Evolutionary conservation across 2,888 invertebrate species (phyloP), one percentile per base, ranked within the genome.

Genomic region (Apomyelois bistriatella): DNA sequence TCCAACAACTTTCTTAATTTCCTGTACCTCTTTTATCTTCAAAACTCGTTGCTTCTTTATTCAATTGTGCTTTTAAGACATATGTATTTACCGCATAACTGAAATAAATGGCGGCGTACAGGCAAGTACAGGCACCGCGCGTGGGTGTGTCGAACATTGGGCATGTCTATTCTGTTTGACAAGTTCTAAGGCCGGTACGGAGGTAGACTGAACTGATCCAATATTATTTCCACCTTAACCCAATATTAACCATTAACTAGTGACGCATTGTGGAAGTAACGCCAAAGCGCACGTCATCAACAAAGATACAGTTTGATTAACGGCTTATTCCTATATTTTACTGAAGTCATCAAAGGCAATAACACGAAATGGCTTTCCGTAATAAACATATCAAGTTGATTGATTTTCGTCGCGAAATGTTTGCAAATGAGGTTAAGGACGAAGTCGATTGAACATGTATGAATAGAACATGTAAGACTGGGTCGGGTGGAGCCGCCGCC

Each of bases 401-500:
- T 50, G 53, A 55, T 55, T 53, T 57, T 57, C 54, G 54, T 52
- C 52, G 60, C 58, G 53, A 42, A 55, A 61, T 42, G 50, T 58
- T 59, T 56, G 52, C 57, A 54, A 56, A 58, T 61, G 64, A 72
- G 69, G 72, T 68, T 70, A 72, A 71, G 66, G 68, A 61, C 65
- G 60, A 64, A 66, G 46, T 46, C 13, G 53, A 59, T 64, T 65
- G 56, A 62, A 49, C 57, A 54, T 53, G 54, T 56, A 63, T 72
- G 68, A 75, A 79, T 68, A 71, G 65, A 70, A 69, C 68, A 67
- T 59, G 66, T 70, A 61, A 58, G 67, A 72, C 68, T 64, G 70
- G 65, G 65, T 64, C 67, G 62, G 60, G 54, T 63, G 63, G 58
- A 62, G 66, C 66, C 60, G 65, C 63, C 66, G 64, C 68, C 9